Evolutionary conservation across 2,797 vertebrate species (phyloP), one percentile per base, ranked within the genome.

Genomic region (Discoglossus pictus): DNA sequence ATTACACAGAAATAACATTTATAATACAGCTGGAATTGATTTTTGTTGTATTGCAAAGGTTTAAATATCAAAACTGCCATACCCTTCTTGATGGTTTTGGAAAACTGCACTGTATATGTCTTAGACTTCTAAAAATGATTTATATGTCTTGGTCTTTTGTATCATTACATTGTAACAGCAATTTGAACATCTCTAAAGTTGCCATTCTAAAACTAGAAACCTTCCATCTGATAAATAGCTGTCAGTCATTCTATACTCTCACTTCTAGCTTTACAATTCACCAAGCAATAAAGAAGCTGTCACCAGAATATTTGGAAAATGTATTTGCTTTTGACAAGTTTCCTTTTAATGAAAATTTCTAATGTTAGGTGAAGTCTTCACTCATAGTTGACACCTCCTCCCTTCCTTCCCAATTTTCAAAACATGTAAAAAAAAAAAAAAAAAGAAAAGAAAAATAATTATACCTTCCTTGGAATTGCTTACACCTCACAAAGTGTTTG

Each of bases 1-100:
- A n/a, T 64, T 55, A 70, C 59, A 63, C 51, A 53, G 48, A 50
- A 48, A 53, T 15, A 34, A 21, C 53, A 40, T 56, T 56, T 21
- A 47, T 2, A 1, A 47, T 39, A 47, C 9, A 47, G 2, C 2
- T 23, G 10, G n/a, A n/a, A n/a, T n/a, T n/a, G n/a, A n/a, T n/a
- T n/a, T n/a, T n/a, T n/a, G n/a, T n/a, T n/a, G n/a, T n/a, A n/a
- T n/a, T n/a, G n/a, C n/a, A n/a, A n/a, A n/a, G n/a, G n/a, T n/a
- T n/a, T n/a, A n/a, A n/a, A n/a, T n/a, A n/a, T n/a, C n/a, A n/a
- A n/a, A n/a, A n/a, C n/a, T n/a, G n/a, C n/a, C n/a, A n/a, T n/a
- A n/a, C n/a, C n/a, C n/a, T n/a, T n/a, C n/a, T n/a, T n/a, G n/a
- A n/a, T n/a, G n/a, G n/a, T n/a, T n/a, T n/a, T n/a, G n/a, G n/a